phyloP scores from a whole-genome alignment of 2,113 vertebrate genomes.

The Osmerus eperlanus region DNA sequence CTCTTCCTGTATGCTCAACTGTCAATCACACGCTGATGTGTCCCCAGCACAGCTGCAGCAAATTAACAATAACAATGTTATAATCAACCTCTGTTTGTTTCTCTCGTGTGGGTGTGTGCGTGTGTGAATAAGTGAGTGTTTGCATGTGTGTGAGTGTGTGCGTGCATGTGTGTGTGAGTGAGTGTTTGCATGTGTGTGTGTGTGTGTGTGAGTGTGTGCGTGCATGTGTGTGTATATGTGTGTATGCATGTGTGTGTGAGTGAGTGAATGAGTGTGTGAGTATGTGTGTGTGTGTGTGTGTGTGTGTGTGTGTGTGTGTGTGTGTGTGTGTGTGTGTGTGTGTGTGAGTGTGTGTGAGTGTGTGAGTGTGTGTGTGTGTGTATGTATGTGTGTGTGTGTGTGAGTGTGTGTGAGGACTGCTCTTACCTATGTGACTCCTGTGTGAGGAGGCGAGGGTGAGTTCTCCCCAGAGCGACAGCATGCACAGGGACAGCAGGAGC shows the following conservation, averaged over 20 bases:
- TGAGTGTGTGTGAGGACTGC: slow-evolving; percentile 7
- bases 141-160: not conserved
- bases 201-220: not conserved
- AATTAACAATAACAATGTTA: too few species aligned
- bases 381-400: slow-evolving; percentile 15
- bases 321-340: too few species aligned
- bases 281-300: not conserved
- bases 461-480: slow-evolving; percentile 84
- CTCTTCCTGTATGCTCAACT: too few species aligned
- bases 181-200: too few species aligned
- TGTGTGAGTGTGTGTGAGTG: too few species aligned
- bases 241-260: slow-evolving; percentile 9
- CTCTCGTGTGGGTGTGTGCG: not conserved
- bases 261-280: not conserved
- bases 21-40: too few species aligned
- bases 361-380: not conserved
- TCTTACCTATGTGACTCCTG: slow-evolving; percentile 86
- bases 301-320: too few species aligned
- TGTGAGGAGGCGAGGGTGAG: slow-evolving; percentile 79
- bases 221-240: slow-evolving; percentile 5
- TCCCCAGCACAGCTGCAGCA: too few species aligned
- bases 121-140: too few species aligned
- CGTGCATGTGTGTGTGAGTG: not conserved
- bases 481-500: slow-evolving; percentile 82
- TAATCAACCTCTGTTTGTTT: too few species aligned